Evolutionary conservation across 2,797 vertebrate genomes (phyloP).

Genomic region (Halcyon smyrnensis): DNA sequence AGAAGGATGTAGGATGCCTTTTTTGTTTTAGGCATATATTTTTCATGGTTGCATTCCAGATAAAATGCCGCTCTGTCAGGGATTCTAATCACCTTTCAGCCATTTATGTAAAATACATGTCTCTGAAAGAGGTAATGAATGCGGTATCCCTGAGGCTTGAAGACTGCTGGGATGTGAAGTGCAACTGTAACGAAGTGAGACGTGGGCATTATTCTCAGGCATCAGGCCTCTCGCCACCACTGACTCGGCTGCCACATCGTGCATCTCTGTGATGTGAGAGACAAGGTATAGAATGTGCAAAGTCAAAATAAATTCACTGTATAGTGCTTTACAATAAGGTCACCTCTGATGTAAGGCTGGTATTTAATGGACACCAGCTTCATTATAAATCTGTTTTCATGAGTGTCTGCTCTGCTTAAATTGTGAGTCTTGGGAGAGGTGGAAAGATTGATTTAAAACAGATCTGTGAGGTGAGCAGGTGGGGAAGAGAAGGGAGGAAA

Average conservation of each 20-base stretch:
- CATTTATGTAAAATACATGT: slow-evolving; percentile 65
- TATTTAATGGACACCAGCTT: slow-evolving; percentile 41
- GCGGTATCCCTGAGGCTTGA: slow-evolving; percentile 44
- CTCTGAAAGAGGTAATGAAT: slow-evolving; percentile 60
- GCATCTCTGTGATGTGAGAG: neutral
- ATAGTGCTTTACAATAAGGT: neutral
- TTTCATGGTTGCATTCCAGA: slow-evolving; percentile 48
- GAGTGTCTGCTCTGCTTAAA: slow-evolving; percentile 16
- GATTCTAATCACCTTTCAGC: slow-evolving; percentile 65
- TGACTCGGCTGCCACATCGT: neutral
- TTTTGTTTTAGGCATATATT: slow-evolving; percentile 32
- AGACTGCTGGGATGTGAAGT: slow-evolving; percentile 51
- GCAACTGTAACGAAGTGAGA: slow-evolving; percentile 31
- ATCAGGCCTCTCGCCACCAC: neutral
- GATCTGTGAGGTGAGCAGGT: slow-evolving; percentile 32
- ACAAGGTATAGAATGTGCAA: neutral
- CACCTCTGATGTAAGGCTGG: slow-evolving; percentile 44
- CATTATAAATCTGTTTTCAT: slow-evolving; percentile 49
- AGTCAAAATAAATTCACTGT: slow-evolving; percentile 37
- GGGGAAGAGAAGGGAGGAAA: slow-evolving; percentile 26
- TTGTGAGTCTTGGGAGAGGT: slow-evolving; percentile 40
- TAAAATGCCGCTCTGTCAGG: slow-evolving; percentile 52
- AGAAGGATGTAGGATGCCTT: slow-evolving; percentile 9
- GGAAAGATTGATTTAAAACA: slow-evolving; percentile 49
- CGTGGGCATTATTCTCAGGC: slow-evolving; percentile 5